Evolutionary conservation across 2,888 invertebrate genomes (phyloP).

Genomic region (Byasa hedistus): DNA sequence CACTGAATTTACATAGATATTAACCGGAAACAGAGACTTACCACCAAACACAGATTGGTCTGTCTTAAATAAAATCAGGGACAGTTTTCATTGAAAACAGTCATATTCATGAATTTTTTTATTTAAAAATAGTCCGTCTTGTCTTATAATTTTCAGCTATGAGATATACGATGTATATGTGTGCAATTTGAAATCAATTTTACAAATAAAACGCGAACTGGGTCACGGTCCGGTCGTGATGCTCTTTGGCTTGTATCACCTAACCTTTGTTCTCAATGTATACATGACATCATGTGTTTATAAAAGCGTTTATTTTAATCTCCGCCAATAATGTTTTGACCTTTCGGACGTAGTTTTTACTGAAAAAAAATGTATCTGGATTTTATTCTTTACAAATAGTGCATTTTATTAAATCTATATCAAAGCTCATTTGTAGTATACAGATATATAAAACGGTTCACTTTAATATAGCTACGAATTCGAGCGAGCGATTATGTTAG

Average conservation of each 20-base stretch:
- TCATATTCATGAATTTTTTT: too few relatives aligned
- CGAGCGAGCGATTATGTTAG: too few relatives aligned
- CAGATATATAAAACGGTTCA: background rate
- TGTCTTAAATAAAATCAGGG: too few relatives aligned
- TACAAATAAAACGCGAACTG: constrained; percentile 64
- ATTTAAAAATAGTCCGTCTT: too few relatives aligned
- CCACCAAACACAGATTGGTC: too few relatives aligned
- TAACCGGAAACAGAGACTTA: too few relatives aligned
- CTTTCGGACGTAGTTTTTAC: background rate
- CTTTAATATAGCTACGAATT: background rate
- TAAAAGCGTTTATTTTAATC: constrained; percentile 21
- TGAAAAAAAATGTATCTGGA: background rate
- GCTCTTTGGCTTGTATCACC: constrained; percentile 48
- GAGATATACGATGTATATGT: background rate
- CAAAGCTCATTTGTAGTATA: background rate
- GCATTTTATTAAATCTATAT: background rate
- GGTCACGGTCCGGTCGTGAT: constrained; percentile 68
- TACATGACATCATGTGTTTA: constrained; percentile 36
- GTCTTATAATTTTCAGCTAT: too few relatives aligned
- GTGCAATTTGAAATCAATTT: constrained; percentile 47
- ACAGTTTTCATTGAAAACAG: too few relatives aligned
- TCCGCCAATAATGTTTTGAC: constrained; percentile 8
- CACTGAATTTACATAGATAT: too few relatives aligned
- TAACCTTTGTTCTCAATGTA: constrained; percentile 37
- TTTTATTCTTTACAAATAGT: background rate